Evolutionary conservation across 2,888 invertebrate species (phyloP).

Genomic region (Acleris sparsana): DNA sequence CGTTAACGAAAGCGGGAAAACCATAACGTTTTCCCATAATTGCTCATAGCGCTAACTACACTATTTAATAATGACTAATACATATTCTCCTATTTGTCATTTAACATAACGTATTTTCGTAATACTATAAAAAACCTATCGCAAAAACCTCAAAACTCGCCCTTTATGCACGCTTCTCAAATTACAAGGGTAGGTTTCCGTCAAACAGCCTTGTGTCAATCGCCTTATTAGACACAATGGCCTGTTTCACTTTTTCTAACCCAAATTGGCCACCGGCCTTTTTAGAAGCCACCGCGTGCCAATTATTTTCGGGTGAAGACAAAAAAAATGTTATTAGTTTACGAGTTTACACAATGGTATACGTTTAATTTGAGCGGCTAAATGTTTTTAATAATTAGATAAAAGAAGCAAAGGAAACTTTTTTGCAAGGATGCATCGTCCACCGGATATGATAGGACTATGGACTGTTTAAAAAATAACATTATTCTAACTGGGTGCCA

Average conservation of each 20-base stretch:
- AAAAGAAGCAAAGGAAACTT: too few species aligned
- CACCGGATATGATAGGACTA: too few species aligned
- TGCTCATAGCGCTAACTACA: too few species aligned
- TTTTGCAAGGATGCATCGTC: too few species aligned
- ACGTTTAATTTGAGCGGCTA: not conserved
- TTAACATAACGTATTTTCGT: not conserved
- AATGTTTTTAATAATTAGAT: too few species aligned
- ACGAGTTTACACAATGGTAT: conserved; percentile 76
- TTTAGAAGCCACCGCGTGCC: conserved; percentile 62
- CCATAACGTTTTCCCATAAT: too few species aligned
- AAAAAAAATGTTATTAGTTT: conserved; percentile 72
- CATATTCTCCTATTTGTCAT: not conserved
- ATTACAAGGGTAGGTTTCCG: conserved; percentile 42
- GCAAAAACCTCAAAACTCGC: conserved; percentile 16
- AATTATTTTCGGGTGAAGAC: conserved; percentile 55
- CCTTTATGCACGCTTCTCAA: conserved; percentile 24
- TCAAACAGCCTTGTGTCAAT: conserved; percentile 74
- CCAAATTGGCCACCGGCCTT: conserved; percentile 54
- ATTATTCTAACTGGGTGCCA: too few species aligned
- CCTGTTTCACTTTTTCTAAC: conserved; percentile 55
- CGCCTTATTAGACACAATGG: conserved; percentile 70
- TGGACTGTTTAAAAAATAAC: too few species aligned
- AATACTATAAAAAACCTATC: not conserved
- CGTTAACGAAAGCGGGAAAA: too few species aligned
- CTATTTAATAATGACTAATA: too few species aligned